phyloP scores from a whole-genome alignment of 1,140 invertebrate genomes.

The Matsumurasca onukii region DNA sequence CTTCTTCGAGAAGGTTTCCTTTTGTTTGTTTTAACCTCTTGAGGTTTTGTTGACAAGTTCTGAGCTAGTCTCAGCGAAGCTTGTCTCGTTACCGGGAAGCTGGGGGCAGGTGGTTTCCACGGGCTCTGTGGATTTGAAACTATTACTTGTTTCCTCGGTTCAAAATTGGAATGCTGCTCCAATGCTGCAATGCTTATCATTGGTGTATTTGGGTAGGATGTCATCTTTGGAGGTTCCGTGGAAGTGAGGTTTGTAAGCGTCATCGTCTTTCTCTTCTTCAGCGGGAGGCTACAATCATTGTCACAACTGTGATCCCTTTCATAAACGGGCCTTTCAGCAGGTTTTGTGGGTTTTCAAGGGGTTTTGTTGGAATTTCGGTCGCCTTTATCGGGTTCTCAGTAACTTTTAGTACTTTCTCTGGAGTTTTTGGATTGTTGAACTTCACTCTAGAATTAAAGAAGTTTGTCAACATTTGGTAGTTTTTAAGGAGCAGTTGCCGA shows the following conservation, averaged over 20 bases:
- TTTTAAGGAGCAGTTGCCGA: background rate
- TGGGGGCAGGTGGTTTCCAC: background rate
- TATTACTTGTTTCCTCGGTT: conserved; percentile 12
- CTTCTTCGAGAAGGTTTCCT: too few species aligned
- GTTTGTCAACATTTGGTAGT: conserved; percentile 12
- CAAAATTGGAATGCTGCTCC: background rate
- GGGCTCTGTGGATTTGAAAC: conserved; percentile 22
- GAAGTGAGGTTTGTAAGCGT: too few species aligned
- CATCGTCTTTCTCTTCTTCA: conserved; percentile 26
- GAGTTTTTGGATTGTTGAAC: background rate
- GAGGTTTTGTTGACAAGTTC: too few species aligned
- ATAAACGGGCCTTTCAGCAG: too few species aligned
- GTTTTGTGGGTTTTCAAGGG: too few species aligned
- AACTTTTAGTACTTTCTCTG: too few species aligned
- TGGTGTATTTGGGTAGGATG: conserved; percentile 19
- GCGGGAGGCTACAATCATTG: conserved; percentile 14
- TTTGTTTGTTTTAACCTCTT: too few species aligned
- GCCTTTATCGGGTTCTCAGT: too few species aligned
- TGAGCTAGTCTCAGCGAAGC: too few species aligned
- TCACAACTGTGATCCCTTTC: conserved; percentile 17
- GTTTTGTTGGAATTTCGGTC: too few species aligned
- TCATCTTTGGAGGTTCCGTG: background rate
- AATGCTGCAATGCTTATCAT: conserved; percentile 26
- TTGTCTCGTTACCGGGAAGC: too few species aligned
- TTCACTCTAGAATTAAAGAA: conserved; percentile 11